phyloP scores from a whole-genome alignment of 2,888 invertebrate species.

The Trachelus iudaicus region DNA sequence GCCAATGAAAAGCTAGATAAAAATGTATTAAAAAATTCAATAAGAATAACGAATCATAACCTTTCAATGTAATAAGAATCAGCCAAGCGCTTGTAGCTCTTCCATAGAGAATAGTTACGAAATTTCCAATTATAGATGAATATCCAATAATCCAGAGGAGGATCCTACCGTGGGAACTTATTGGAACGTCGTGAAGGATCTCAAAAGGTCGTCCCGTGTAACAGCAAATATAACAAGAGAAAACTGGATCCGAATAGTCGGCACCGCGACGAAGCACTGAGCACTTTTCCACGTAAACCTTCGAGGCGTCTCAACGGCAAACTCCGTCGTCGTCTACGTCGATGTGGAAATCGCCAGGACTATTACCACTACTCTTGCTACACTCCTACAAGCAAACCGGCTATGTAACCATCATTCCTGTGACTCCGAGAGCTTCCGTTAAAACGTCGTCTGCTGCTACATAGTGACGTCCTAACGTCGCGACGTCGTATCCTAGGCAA shows the following conservation, averaged over 20 bases:
- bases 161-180: not conserved
- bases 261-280: not conserved
- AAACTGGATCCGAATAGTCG: not conserved
- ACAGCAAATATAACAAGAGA: not conserved
- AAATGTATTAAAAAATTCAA: not conserved
- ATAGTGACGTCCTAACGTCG: not conserved
- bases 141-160: not conserved
- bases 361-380: not conserved
- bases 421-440: not conserved
- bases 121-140: not conserved
- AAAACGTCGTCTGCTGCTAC: not conserved
- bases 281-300: not conserved
- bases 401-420: not conserved
- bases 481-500: conserved; percentile 42
- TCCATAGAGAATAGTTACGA: not conserved
- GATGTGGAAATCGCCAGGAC: not conserved
- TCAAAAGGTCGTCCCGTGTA: not conserved
- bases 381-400: not conserved
- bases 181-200: not conserved
- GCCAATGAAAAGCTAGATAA: not conserved
- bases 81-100: not conserved
- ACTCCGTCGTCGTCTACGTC: not conserved
- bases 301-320: not conserved
- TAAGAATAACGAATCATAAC: not conserved
- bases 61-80: not conserved